Evolutionary conservation across 2,888 invertebrate genomes (phyloP).

Genomic region (Drosophila kanekoi): DNA sequence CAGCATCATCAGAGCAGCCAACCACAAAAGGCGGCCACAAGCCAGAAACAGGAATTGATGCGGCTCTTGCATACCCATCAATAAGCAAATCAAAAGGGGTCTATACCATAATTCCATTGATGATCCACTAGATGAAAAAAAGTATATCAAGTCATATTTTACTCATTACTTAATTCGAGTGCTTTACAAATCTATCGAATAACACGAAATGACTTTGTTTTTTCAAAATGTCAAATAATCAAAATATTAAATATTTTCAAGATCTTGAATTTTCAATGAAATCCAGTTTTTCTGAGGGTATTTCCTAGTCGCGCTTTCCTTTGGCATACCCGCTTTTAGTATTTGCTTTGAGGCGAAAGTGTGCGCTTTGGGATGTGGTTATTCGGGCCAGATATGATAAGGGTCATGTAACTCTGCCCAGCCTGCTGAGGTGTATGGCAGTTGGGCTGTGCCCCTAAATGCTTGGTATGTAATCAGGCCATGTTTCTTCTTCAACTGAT

Average conservation of each 20-base stretch:
- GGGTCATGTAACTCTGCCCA: slow-evolving; percentile 64
- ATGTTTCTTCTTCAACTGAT: slow-evolving; percentile 17
- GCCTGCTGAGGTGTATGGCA: slow-evolving; percentile 23
- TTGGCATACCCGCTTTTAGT: slow-evolving; percentile 14
- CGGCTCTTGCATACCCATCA: slow-evolving; percentile 40
- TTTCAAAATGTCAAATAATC: too few relatives aligned
- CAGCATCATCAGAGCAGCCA: slow-evolving; percentile 26
- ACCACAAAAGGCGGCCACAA: slow-evolving; percentile 53
- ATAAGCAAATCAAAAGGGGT: background rate
- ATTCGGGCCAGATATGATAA: slow-evolving; percentile 65
- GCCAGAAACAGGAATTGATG: slow-evolving; percentile 60
- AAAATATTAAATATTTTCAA: too few relatives aligned
- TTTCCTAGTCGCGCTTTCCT: slow-evolving; percentile 1
- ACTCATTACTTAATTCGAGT: too few relatives aligned
- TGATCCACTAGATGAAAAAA: too few relatives aligned
- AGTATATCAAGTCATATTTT: too few relatives aligned
- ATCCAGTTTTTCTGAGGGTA: slow-evolving; percentile 12
- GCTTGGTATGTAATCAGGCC: slow-evolving; percentile 26
- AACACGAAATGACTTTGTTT: too few relatives aligned
- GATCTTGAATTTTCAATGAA: too few relatives aligned
- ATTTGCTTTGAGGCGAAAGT: slow-evolving; percentile 72
- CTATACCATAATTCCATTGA: too few relatives aligned
- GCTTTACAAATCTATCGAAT: too few relatives aligned
- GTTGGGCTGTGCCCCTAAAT: slow-evolving; percentile 4
- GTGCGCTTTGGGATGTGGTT: slow-evolving; percentile 68